Evolutionary conservation across 30 jellyfish, hydroid and myxozoan species (phyloP).

Genomic region (Clytia hemisphaerica): DNA sequence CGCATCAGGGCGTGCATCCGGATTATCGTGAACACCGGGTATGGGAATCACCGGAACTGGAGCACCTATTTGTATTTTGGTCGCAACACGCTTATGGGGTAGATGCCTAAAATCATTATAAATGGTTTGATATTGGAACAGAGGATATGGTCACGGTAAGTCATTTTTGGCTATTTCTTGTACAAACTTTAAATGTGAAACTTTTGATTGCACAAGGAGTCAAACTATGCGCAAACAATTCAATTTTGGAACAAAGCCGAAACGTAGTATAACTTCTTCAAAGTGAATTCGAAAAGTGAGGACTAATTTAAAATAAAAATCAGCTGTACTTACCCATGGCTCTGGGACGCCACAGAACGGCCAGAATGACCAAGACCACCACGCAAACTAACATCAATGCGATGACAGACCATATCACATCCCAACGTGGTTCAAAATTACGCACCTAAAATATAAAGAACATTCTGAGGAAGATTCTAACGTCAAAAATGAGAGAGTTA

Average conservation of each 20-base stretch:
- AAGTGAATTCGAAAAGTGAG: too few relatives aligned
- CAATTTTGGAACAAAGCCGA: too few relatives aligned
- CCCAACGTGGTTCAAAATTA: constrained; percentile 91
- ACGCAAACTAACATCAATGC: constrained; percentile 63
- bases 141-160: too few relatives aligned
- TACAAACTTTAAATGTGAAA: too few relatives aligned
- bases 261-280: too few relatives aligned
- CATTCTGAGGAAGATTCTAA: too few relatives aligned
- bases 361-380: constrained; percentile 53
- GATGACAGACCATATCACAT: constrained; percentile 53
- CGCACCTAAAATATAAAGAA: constrained; percentile 39
- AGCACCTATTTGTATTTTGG: constrained; percentile 96
- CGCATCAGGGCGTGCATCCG: constrained; percentile 63
- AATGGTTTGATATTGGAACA: too few relatives aligned
- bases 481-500: too few relatives aligned
- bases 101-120: constrained; percentile 78
- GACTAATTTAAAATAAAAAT: too few relatives aligned
- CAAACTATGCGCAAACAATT: too few relatives aligned
- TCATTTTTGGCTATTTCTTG: too few relatives aligned
- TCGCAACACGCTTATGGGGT: constrained; percentile 62
- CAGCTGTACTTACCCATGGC: constrained; percentile 83
- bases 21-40: constrained; percentile 86
- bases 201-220: too few relatives aligned
- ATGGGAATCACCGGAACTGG: constrained; percentile 95
- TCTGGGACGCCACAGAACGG: constrained; percentile 87